Percentiles rank a stretch among this genome's conserved stretches.
phyloP scores from a whole-genome alignment of 35 echinoderm and acorn worm species.

The Apostichopus parvimensis region DNA sequence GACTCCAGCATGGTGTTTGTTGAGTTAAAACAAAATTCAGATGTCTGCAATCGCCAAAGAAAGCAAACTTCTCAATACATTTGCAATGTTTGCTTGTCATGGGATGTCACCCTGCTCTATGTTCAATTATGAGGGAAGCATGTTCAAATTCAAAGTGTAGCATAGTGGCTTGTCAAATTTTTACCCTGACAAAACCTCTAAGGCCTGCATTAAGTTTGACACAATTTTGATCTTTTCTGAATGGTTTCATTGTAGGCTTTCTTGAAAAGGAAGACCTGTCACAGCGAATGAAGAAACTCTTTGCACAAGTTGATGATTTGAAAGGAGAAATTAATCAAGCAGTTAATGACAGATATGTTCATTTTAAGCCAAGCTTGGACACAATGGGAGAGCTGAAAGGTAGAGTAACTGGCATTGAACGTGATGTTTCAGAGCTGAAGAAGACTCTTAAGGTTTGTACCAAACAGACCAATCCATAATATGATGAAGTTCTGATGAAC shows the following conservation, averaged over 20 bases:
- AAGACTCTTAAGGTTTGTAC: constrained; percentile 24
- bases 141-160: no score
- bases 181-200: not conserved
- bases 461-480: not conserved
- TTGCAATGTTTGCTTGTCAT: no score
- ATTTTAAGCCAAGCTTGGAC: constrained; percentile 32
- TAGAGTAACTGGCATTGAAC: constrained; percentile 21
- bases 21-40: no score
- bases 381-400: constrained; percentile 25
- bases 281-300: constrained; percentile 48
- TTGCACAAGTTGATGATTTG: constrained; percentile 42
- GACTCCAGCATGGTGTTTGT: no score
- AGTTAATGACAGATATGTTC: constrained; percentile 41
- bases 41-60: no score
- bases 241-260: constrained; percentile 2
- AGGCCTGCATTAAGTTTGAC: not conserved
- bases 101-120: no score
- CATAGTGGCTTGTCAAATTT: no score
- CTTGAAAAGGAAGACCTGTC: constrained; percentile 53
- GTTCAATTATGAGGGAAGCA: no score
- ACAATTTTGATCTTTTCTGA: not conserved
- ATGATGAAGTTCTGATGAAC: no score
- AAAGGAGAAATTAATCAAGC: constrained; percentile 36
- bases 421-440: constrained; percentile 20
- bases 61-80: no score